Percentiles rank a stretch among this genome's conserved stretches.
These are phyloP conservation scores for Odobenus rosmarus DNA, from an alignment of 2,113 vertebrate genomes.

Conservation along the genomic window DNA sequence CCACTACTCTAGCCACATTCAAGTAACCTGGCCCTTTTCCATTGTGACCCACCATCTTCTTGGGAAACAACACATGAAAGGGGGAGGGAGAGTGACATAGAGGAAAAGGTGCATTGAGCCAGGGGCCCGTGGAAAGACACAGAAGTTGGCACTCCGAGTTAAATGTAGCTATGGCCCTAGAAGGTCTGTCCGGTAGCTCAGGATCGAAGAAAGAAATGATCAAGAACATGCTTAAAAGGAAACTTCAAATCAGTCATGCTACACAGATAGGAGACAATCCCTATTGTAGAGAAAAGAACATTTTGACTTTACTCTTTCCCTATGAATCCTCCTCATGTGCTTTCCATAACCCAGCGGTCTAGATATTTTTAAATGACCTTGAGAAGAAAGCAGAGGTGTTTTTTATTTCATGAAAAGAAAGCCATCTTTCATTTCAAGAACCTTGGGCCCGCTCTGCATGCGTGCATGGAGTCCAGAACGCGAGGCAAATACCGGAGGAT, in stretches of 20 bases:
- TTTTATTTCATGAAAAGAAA: slow-evolving; percentile 65
- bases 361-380: slow-evolving; percentile 70
- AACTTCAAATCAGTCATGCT: slow-evolving; percentile 18
- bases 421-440: slow-evolving; percentile 50
- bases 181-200: not conserved
- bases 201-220: slow-evolving; percentile 11
- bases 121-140: not conserved
- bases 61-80: slow-evolving; percentile 26
- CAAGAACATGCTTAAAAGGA: slow-evolving; percentile 53
- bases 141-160: not conserved
- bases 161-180: not conserved
- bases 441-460: not conserved
- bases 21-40: not conserved
- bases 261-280: not conserved
- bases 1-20: not conserved
- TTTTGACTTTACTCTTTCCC: slow-evolving; percentile 52
- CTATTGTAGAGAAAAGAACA: not conserved
- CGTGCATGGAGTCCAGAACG: slow-evolving; percentile 1
- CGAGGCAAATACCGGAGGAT: not conserved
- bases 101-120: not conserved
- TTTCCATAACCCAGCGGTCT: not conserved
- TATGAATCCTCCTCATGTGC: slow-evolving; percentile 28
- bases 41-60: not conserved
- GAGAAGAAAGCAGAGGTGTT: slow-evolving; percentile 62
- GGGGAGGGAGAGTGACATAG: not conserved